These are phyloP conservation scores for Cotesia glomerata DNA, from an alignment of 1,140 invertebrate species.

Conservation along the genomic window DNA sequence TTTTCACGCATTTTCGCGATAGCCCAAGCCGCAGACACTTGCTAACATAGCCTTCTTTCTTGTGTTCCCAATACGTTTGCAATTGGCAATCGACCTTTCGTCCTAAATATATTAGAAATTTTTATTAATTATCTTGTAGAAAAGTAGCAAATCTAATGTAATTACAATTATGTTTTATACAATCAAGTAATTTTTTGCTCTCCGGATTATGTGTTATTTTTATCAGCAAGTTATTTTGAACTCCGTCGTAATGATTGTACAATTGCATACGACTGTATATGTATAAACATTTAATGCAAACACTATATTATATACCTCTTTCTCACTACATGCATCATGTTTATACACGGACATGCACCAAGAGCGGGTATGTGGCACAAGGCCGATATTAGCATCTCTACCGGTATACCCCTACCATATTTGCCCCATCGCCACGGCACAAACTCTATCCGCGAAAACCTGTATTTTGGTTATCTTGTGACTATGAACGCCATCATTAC, in stretches of 20 bases:
- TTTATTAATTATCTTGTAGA: neutral
- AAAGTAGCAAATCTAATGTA: neutral
- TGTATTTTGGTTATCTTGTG: slow-evolving; percentile 57
- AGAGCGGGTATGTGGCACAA: slow-evolving; percentile 61
- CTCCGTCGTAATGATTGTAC: slow-evolving; percentile 1
- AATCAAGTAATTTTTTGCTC: neutral
- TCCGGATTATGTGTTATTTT: neutral
- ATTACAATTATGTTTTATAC: neutral
- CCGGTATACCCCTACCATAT: slow-evolving; percentile 59
- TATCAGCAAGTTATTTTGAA: neutral
- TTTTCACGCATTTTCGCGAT: slow-evolving; percentile 42
- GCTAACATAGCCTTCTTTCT: slow-evolving; percentile 35
- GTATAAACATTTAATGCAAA: slow-evolving; percentile 15
- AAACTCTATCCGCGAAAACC: slow-evolving; percentile 57
- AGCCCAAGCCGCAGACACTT: slow-evolving; percentile 18
- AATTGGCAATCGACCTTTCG: slow-evolving; percentile 29
- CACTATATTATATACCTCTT: no score
- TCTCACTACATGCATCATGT: neutral
- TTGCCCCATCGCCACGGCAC: slow-evolving; percentile 47
- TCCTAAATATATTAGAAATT: slow-evolving; percentile 28
- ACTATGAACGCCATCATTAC: slow-evolving; percentile 35
- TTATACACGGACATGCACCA: slow-evolving; percentile 43
- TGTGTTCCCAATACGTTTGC: slow-evolving; percentile 26
- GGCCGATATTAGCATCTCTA: slow-evolving; percentile 64
- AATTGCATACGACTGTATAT: slow-evolving; percentile 8